Evolutionary conservation across 2,113 vertebrate species (phyloP), one percentile per base, ranked within the genome.

Genomic region (Platichthys flesus): DNA sequence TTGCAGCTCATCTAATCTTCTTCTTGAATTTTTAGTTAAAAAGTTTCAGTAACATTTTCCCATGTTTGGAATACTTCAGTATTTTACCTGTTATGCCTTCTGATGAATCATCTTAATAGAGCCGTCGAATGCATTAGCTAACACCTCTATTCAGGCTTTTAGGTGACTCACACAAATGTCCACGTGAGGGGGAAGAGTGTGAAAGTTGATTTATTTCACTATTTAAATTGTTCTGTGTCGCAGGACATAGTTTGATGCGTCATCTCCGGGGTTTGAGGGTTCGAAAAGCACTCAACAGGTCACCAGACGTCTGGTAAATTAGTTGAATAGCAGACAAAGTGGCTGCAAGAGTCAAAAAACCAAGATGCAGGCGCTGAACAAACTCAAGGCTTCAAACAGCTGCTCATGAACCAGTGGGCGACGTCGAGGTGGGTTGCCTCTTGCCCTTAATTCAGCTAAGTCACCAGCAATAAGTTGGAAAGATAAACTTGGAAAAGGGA

Each of bases 161-260:
- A 66, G 57, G 67, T 84, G 78, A 79, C 60, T 84, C 78, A 82
- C 52, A 57, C 72, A 31, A 31, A 31, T 31, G 31, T 31, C 31
- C 31, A 31, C 1, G 6, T 31, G 1, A 31, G 31, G 31, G 31
- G 31, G 62, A 54, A 55, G 47, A 68, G 37, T 60, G 66, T 67
- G 69, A 71, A 76, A 56, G 51, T 31, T 28, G 49, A 64, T 66
- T 77, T 76, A 61, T 84, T 66, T 79, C 60, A 73, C 68, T 60
- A 23, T 28, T 62, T 58, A 81, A 86, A 81, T 73, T 40, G 61
- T 81, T 79, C 78, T 35, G 47, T 68, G 14, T 52, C 8, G 12
- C 16, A 52, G 7, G 26, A 28, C 65, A 8, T 66, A 52, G 15
- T 83, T 85, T 81, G 71, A 68, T 79, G 64, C 76, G 69, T 67